Base-by-base conservation (phyloP, 2,888 invertebrate genomes). In the Pristionchus exspectatus region DNA sequence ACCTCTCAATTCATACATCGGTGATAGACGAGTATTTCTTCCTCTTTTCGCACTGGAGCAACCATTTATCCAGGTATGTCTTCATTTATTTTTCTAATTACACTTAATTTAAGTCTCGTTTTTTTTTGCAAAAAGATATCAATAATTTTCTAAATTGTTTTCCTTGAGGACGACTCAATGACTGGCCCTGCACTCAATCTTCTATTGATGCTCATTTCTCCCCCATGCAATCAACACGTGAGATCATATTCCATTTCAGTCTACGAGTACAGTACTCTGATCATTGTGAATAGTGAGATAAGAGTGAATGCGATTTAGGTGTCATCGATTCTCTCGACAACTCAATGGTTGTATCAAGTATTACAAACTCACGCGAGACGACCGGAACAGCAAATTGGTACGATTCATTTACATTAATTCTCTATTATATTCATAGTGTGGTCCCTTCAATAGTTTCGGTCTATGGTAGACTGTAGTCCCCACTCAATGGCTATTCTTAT, bases 1-100 rank as follows among this genome's bases (percentile, higher is more conserved):
- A 56, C 87, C 50, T 3, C 4, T 88, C 54, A 88, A 88, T 59
- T 56, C 54, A 30, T 21, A 12, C 18, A 56, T 88, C 21, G 56
- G 12, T 4, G 74, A 74, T 21, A n/a, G 50, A 56, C 50, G 74
- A 56, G 30, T 54, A 3, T 74, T 88, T 33, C 74, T 88, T 4
- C 87, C 87, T 2, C 87, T 88, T 21, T 88, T 88, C 63, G 74
- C 7, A 18, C 27, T 88, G 10, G 87, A 88, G 18, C 87, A 88
- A 56, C 74, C 54, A 72, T 74, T 30, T 38, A 27, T 72, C 3
- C 69, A 56, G 56, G 87, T 88, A 14, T 12, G n/a, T 7, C 54
- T 50, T 50, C 12, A 7, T 50, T 50, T 18, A n/a, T 33, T 18
- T 16, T 30, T 33, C 33, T 16, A 33, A 74, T 74, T 33, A 4